Conservation (phyloP, 2,113 vertebrate species). For the Indri indri region DNA sequence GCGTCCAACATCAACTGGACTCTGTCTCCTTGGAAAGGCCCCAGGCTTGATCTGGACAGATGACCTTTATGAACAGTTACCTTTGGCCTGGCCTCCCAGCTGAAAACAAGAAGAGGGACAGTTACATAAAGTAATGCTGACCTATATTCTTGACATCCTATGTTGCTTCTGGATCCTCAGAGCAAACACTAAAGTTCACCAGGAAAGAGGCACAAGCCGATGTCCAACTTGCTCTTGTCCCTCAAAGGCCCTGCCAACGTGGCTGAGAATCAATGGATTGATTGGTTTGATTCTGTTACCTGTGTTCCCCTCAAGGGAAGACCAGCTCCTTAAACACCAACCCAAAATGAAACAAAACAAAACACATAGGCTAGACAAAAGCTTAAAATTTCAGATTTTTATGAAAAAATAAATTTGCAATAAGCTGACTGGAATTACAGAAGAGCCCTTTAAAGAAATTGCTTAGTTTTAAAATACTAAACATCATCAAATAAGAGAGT, state of each 20-base stretch:
- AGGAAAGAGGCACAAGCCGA: background rate
- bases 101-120: constrained; percentile 25
- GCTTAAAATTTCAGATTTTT: background rate
- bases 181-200: background rate
- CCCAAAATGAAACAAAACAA: background rate
- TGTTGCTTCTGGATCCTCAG: background rate
- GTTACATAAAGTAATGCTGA: constrained; percentile 51
- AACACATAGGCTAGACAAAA: background rate
- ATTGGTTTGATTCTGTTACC: background rate
- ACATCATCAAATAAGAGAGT: background rate
- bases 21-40: constrained; percentile 61
- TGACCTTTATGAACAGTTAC: background rate
- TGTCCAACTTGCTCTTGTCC: background rate
- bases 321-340: background rate
- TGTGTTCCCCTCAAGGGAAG: background rate
- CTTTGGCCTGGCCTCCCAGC: constrained; percentile 47
- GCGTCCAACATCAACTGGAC: constrained; percentile 69
- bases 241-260: background rate
- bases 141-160: constrained; percentile 15
- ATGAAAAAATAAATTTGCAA: background rate
- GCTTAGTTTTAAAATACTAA: constrained; percentile 17
- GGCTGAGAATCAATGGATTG: background rate
- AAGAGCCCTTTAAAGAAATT: background rate
- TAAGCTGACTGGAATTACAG: background rate
- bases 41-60: background rate